Conservation (phyloP, 2,888 invertebrate species). For the Branchinecta sandiegonensis region DNA sequence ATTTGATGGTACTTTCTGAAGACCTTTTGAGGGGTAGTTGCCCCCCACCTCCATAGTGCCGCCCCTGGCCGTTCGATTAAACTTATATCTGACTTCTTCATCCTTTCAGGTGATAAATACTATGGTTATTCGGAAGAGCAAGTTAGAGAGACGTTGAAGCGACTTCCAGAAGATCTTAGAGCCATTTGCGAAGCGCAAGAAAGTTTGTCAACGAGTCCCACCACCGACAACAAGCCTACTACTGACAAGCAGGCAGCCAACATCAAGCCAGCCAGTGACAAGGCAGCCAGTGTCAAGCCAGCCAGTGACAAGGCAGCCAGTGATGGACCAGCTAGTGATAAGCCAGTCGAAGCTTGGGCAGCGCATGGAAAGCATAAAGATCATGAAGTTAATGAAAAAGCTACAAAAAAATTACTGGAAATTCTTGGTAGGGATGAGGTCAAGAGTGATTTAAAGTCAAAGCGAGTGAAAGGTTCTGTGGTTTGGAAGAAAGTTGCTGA, state of each 20-base stretch:
- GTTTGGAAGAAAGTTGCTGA: not conserved
- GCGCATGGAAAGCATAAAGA: not conserved
- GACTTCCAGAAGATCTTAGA: not conserved
- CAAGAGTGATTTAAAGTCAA: not conserved
- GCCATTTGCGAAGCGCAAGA: not conserved
- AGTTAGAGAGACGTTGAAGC: not conserved
- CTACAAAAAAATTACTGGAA: not conserved
- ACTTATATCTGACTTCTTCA: too few relatives aligned
- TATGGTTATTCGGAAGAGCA: not conserved
- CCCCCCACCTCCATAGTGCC: too few relatives aligned
- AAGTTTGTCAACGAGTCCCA: not conserved
- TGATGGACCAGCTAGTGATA: constrained; percentile 5
- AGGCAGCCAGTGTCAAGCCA: not conserved
- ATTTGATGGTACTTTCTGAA: too few relatives aligned
- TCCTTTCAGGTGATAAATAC: not conserved
- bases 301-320: not conserved
- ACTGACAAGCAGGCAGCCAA: not conserved
- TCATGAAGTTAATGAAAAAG: not conserved
- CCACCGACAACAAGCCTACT: not conserved
- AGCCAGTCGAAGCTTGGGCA: not conserved
- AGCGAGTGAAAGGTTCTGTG: not conserved
- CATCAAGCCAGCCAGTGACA: not conserved
- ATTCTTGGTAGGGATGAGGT: not conserved
- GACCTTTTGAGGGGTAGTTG: too few relatives aligned
- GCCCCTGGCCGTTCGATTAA: too few relatives aligned